Conservation (phyloP, 2,888 invertebrate genomes). For the Melanchra persicariae region DNA sequence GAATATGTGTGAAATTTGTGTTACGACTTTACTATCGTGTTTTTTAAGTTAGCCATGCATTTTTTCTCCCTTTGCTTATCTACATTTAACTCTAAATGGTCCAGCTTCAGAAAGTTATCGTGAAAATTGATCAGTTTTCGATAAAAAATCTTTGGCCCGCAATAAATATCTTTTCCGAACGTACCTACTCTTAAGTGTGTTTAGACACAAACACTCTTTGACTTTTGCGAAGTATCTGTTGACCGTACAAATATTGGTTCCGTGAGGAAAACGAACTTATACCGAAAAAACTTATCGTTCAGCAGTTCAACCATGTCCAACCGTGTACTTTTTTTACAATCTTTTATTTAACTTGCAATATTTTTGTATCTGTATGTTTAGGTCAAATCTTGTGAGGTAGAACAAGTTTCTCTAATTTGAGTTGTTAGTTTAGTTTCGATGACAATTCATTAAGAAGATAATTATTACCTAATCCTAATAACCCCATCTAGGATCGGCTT, state of each 20-base stretch:
- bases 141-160: not conserved
- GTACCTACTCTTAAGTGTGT: not conserved
- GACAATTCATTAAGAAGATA: too few species aligned
- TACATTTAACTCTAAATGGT: not conserved
- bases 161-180: not conserved
- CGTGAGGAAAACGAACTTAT: not conserved
- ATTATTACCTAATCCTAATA: too few species aligned
- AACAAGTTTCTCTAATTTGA: too few species aligned
- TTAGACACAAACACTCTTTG: not conserved
- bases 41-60: not conserved
- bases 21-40: not conserved
- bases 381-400: too few species aligned
- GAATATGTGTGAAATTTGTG: constrained; percentile 22
- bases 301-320: too few species aligned
- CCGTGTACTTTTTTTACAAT: too few species aligned
- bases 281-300: not conserved
- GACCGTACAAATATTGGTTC: not conserved
- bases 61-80: constrained; percentile 5
- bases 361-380: too few species aligned
- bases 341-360: too few species aligned
- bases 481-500: too few species aligned
- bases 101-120: not conserved
- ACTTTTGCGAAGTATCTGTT: not conserved
- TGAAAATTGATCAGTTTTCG: not conserved
- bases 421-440: too few species aligned